Conservation (phyloP, 2,888 invertebrate species). For the Eupithecia abbreviata region DNA sequence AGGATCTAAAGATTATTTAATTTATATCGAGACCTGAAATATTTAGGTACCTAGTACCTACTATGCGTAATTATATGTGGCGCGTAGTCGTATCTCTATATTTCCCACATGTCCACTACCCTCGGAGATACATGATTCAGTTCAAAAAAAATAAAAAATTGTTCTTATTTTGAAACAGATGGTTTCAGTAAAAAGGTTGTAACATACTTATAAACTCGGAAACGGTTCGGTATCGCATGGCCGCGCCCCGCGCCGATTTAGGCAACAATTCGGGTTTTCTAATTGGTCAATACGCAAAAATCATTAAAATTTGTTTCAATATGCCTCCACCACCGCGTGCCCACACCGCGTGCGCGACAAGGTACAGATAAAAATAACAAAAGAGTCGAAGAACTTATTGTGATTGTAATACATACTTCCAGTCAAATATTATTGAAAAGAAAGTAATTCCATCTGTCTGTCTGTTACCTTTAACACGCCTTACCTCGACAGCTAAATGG, state of each 20-base stretch:
- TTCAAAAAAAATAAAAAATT: neutral
- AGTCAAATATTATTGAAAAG: neutral
- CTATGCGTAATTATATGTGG: neutral
- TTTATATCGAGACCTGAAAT: no score
- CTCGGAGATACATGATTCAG: neutral
- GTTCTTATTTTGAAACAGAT: neutral
- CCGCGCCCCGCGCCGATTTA: neutral
- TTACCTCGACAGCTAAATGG: no score
- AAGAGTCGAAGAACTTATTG: neutral
- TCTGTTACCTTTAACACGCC: no score
- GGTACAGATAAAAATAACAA: neutral
- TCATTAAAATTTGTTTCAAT: no score
- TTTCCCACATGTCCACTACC: neutral
- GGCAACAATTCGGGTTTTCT: no score
- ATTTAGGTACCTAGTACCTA: no score
- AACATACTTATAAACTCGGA: neutral
- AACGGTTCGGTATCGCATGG: neutral
- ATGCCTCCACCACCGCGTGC: no score
- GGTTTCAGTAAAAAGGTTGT: neutral
- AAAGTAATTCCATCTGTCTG: no score
- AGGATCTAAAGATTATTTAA: no score
- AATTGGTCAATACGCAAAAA: no score
- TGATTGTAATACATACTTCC: neutral
- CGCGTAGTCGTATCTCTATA: neutral
- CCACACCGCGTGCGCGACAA: neutral